These are phyloP conservation scores for Sapayoa aenigma DNA, from an alignment of 2,113 vertebrate species.

Conservation along the genomic window DNA sequence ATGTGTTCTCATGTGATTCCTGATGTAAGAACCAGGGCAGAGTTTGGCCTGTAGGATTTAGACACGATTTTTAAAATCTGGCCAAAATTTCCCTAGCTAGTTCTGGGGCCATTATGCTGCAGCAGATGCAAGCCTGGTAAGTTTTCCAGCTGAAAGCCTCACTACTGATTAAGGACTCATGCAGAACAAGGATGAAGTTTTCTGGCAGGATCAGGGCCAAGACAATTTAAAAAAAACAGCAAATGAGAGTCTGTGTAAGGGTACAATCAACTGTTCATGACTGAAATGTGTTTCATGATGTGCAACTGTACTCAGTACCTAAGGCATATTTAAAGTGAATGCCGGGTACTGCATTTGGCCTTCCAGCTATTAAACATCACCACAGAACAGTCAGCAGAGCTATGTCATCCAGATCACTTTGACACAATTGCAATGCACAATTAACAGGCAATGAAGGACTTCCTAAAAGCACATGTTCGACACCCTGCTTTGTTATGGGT, in stretches of 20 bases:
- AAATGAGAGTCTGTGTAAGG: neutral
- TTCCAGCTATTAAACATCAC: conserved; percentile 37
- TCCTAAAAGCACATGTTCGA: conserved; percentile 40
- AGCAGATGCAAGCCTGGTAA: neutral
- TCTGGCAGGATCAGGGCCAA: neutral
- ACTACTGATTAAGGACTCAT: neutral
- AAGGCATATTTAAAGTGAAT: neutral
- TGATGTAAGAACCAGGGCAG: neutral
- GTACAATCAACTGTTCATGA: neutral
- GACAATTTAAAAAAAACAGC: neutral
- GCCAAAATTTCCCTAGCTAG: neutral
- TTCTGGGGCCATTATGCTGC: neutral
- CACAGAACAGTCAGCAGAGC: conserved; percentile 43
- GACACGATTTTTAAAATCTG: neutral
- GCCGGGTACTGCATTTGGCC: neutral
- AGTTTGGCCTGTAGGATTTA: neutral
- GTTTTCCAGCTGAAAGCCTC: neutral
- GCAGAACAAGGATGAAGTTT: neutral
- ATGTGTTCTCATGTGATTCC: neutral
- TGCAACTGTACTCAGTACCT: neutral
- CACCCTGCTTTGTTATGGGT: conserved; percentile 54
- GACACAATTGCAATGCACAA: conserved; percentile 41
- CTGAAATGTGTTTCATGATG: neutral
- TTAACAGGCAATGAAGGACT: conserved; percentile 55
- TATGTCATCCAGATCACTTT: conserved; percentile 33